Evolutionary conservation across 2,888 invertebrate species (phyloP).

Genomic region (Frankliniella fusca): DNA sequence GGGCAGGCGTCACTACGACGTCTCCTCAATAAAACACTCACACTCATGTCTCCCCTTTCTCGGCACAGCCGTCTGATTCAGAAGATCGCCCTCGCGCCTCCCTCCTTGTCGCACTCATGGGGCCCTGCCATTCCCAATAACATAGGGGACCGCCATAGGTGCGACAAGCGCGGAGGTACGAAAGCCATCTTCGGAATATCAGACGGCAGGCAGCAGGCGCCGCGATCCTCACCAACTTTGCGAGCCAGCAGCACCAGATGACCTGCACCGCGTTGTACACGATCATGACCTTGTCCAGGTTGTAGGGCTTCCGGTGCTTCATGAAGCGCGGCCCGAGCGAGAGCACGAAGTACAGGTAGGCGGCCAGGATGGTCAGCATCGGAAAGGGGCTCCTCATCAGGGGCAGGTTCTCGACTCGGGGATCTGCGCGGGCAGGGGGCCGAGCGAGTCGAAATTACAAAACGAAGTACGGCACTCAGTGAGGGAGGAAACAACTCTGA

Average conservation of each 20-base stretch:
- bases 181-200: too few species aligned
- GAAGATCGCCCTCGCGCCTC: too few species aligned
- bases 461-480: not conserved
- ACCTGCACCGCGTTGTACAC: not conserved
- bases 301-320: not conserved
- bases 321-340: not conserved
- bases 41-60: not conserved
- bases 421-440: not conserved
- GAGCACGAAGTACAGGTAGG: not conserved
- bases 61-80: too few species aligned
- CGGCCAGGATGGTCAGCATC: not conserved
- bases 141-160: too few species aligned
- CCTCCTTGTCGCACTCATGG: too few species aligned
- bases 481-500: too few species aligned
- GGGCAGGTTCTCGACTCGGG: not conserved
- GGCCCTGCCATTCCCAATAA: too few species aligned
- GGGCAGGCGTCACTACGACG: not conserved
- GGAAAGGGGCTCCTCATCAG: not conserved
- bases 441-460: not conserved
- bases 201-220: too few species aligned
- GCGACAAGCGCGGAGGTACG: too few species aligned
- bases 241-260: not conserved
- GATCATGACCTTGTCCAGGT: not conserved
- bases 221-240: not conserved
- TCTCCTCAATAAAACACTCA: too few species aligned